Conservation (phyloP, 2,888 invertebrate species). For the Ochropacha duplaris region DNA sequence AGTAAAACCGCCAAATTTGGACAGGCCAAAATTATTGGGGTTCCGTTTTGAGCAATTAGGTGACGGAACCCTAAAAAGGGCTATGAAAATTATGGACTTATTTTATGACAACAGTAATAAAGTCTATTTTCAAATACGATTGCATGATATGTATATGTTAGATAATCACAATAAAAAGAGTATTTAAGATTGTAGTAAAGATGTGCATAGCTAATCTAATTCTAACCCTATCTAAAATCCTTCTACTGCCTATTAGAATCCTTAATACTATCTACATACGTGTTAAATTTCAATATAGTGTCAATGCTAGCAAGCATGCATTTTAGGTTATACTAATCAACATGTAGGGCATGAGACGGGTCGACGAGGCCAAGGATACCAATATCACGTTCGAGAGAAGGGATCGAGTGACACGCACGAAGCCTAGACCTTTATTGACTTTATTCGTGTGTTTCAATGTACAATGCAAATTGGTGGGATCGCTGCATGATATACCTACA, state of each 20-base stretch:
- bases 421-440: not conserved
- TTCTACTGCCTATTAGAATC: not conserved
- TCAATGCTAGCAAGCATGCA: conserved; percentile 19
- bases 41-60: too few species aligned
- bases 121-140: not conserved
- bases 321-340: conserved; percentile 17
- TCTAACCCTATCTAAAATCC: not conserved
- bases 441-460: not conserved
- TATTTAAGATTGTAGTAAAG: not conserved
- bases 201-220: not conserved
- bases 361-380: conserved; percentile 29
- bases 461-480: not conserved
- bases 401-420: conserved; percentile 12
- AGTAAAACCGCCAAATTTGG: too few species aligned
- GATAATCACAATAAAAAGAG: not conserved
- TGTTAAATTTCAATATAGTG: conserved; percentile 14
- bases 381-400: conserved; percentile 12
- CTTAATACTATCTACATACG: not conserved
- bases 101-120: not conserved
- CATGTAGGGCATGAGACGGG: conserved; percentile 24
- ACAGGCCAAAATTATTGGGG: too few species aligned
- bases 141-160: not conserved
- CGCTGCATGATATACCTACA: too few species aligned
- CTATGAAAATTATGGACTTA: not conserved
- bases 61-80: too few species aligned